phyloP scores from a whole-genome alignment of 2,797 vertebrate species.

The Tauraco hartlaubi region DNA sequence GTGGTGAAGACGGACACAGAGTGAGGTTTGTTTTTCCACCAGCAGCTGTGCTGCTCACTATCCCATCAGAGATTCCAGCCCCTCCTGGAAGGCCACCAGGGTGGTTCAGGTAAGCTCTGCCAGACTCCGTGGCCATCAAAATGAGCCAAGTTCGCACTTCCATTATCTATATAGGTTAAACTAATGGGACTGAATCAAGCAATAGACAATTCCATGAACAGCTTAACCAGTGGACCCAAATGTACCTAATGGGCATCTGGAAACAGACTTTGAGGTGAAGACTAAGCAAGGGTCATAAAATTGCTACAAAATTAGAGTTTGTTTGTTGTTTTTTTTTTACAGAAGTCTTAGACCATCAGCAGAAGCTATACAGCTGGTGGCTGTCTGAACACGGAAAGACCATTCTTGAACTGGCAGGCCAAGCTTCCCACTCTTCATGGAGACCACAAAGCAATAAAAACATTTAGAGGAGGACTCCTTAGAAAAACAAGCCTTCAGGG shows the following conservation, averaged over 20 bases:
- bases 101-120: background rate
- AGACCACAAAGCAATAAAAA: background rate
- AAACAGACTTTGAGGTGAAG: background rate
- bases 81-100: background rate
- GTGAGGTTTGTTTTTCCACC: accelerated
- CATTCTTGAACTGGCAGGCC: background rate
- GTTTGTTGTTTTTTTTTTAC: background rate
- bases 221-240: background rate
- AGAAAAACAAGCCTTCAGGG: background rate
- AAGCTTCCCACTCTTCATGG: background rate
- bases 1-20: accelerated
- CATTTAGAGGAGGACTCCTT: background rate
- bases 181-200: background rate
- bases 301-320: background rate
- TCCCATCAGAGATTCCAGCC: background rate
- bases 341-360: background rate
- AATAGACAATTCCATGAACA: background rate
- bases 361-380: background rate
- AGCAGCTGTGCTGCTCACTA: background rate
- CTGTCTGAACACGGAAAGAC: background rate
- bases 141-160: background rate
- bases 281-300: background rate
- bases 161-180: background rate
- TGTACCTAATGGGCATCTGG: background rate
- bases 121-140: background rate